Conservation (phyloP, 2,113 vertebrate genomes). For the Halcyon senegalensis region DNA sequence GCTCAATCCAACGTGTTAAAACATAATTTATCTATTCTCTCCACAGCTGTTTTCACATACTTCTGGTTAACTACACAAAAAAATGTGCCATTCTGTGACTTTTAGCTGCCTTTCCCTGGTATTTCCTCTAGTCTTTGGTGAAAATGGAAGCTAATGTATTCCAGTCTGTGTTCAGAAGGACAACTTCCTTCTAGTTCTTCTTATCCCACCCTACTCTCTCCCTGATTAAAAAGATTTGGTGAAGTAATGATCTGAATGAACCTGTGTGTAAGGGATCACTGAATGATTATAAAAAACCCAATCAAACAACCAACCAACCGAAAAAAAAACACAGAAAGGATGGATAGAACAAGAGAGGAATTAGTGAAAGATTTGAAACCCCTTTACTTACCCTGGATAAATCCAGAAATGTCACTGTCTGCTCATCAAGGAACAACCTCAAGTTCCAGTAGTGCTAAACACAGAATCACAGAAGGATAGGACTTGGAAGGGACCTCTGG, state of each 20-base stretch:
- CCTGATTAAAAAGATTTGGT: not conserved
- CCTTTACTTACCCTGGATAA: not conserved
- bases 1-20: slow-evolving; percentile 29
- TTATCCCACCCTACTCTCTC: not conserved
- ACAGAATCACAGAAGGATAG: not conserved
- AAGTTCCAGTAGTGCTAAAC: not conserved
- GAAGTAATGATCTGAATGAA: not conserved
- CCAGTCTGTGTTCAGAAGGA: not conserved
- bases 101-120: slow-evolving; percentile 37
- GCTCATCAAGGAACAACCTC: not conserved
- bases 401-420: not conserved
- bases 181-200: not conserved
- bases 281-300: not conserved
- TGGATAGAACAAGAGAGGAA: not conserved
- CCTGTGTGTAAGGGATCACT: not conserved
- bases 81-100: slow-evolving; percentile 39
- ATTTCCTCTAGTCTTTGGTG: slow-evolving; percentile 46
- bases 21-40: slow-evolving; percentile 26
- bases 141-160: slow-evolving; percentile 29
- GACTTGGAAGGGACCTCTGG: not conserved
- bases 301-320: no score
- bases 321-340: not conserved
- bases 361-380: not conserved
- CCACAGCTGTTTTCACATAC: slow-evolving; percentile 33
- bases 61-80: not conserved